Evolutionary conservation across 1,140 invertebrate species (phyloP).

Genomic region (Diachasmimorpha longicaudata): DNA sequence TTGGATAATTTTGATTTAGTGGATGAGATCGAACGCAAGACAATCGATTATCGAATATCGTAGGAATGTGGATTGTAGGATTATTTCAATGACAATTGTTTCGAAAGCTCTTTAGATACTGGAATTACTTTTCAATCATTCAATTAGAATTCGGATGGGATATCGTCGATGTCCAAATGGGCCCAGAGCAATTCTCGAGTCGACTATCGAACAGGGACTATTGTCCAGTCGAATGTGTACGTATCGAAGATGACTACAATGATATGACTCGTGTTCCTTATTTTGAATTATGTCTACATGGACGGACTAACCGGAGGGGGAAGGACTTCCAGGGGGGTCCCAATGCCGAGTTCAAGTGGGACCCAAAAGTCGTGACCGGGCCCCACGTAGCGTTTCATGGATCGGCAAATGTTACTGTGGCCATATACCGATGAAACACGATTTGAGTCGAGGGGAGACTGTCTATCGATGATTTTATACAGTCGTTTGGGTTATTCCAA

Average conservation of each 20-base stretch:
- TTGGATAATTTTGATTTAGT: background rate
- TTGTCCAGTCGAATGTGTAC: background rate
- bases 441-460: background rate
- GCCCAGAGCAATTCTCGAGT: background rate
- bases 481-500: too few species aligned
- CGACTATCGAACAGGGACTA: background rate
- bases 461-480: too few species aligned
- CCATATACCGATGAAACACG: background rate
- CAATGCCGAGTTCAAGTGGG: background rate
- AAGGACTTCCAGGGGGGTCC: background rate
- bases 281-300: background rate
- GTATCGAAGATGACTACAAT: background rate
- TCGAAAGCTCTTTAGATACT: too few species aligned
- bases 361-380: conserved; percentile 10
- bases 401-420: background rate
- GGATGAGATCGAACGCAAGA: too few species aligned
- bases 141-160: background rate
- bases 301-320: background rate
- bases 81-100: too few species aligned
- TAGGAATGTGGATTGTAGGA: too few species aligned
- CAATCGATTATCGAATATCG: too few species aligned
- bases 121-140: background rate
- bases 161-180: background rate
- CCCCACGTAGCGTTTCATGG: conserved; percentile 10
- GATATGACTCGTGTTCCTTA: conserved; percentile 2